phyloP scores from a whole-genome alignment of 2,113 vertebrate species.

The Gila orcuttii region DNA sequence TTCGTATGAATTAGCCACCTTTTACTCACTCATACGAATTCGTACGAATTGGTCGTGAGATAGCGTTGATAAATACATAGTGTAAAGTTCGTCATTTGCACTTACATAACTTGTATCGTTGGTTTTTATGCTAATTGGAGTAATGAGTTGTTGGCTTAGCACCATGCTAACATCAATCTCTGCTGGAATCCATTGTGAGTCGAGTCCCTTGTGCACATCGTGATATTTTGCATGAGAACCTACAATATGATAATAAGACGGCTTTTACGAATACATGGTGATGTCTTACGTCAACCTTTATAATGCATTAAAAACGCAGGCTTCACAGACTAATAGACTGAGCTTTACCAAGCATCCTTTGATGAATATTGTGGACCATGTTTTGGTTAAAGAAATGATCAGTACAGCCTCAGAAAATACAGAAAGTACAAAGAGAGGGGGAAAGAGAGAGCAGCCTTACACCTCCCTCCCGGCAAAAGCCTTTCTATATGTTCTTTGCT shows the following conservation, averaged over 20 bases:
- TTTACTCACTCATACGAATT: too few species aligned
- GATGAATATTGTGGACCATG: slow-evolving; percentile 38
- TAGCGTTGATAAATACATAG: too few species aligned
- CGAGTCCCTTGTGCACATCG: not conserved
- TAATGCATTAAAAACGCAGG: not conserved
- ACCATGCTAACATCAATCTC: not conserved
- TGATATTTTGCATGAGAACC: not conserved
- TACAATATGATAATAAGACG: not conserved
- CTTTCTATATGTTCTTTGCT: slow-evolving; percentile 54
- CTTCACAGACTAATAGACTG: not conserved
- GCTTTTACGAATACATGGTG: not conserved
- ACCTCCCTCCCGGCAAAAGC: slow-evolving; percentile 51
- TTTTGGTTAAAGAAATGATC: slow-evolving; percentile 67
- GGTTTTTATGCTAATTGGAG: not conserved
- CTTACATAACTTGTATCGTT: too few species aligned
- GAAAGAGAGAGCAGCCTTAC: slow-evolving; percentile 37
- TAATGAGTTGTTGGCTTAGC: not conserved
- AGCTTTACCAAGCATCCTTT: not conserved
- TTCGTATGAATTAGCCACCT: too few species aligned
- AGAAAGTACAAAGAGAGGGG: slow-evolving; percentile 54
- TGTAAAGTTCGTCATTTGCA: too few species aligned
- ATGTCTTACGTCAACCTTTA: not conserved
- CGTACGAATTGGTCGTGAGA: too few species aligned
- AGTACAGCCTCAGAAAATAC: slow-evolving; percentile 58
- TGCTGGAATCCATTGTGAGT: not conserved